These are phyloP conservation scores for Psittacula derbiana DNA, from an alignment of 2,797 vertebrate species.

Conservation along the genomic window DNA sequence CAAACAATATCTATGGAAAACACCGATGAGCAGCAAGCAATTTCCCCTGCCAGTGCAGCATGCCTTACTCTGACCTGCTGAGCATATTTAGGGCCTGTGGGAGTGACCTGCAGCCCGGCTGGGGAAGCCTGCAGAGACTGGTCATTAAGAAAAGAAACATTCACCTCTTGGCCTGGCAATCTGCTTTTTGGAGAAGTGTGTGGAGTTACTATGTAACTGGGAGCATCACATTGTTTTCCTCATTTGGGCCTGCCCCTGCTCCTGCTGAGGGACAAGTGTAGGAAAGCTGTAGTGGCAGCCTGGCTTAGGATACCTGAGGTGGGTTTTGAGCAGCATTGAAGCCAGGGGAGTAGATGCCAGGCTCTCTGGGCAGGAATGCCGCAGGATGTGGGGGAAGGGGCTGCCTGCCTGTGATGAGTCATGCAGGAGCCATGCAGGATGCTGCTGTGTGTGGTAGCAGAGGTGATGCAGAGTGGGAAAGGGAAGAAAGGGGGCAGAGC, in stretches of 20 bases:
- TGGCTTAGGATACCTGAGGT: neutral
- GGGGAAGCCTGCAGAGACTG: neutral
- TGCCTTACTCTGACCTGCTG: neutral
- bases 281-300: neutral
- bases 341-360: neutral
- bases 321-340: neutral
- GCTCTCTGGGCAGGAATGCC: neutral
- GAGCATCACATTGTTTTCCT: neutral
- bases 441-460: conserved; percentile 12
- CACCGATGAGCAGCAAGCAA: neutral
- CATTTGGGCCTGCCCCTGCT: neutral
- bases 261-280: neutral
- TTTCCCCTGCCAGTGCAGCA: neutral
- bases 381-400: conserved; percentile 51
- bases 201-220: neutral
- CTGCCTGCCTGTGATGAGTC: conserved; percentile 29
- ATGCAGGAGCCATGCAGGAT: conserved; percentile 49
- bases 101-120: neutral
- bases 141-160: no score
- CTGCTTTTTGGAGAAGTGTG: neutral
- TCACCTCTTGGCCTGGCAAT: no score
- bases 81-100: neutral
- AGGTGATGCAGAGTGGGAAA: neutral
- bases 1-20: neutral
- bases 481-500: conserved; percentile 25